Percentiles rank a stretch among this genome's conserved stretches.
These are phyloP conservation scores for Thaleichthys pacificus DNA, from an alignment of 2,797 vertebrate genomes.

Conservation along the genomic window DNA sequence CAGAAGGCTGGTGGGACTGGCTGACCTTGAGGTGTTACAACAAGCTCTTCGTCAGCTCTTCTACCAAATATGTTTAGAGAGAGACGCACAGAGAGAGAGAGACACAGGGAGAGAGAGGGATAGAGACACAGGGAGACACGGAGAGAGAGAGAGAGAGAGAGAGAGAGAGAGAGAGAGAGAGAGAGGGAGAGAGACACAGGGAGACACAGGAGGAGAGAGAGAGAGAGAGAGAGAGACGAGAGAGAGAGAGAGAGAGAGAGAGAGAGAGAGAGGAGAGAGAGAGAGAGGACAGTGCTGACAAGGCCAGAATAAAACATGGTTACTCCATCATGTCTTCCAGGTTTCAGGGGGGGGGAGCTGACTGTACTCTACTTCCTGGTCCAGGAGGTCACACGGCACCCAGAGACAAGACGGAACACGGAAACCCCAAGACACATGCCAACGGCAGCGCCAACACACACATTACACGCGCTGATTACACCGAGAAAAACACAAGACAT, in stretches of 20 bases:
- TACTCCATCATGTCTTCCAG: constrained; percentile 69
- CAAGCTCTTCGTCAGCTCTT: constrained; percentile 77
- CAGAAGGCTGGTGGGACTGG: constrained; percentile 68
- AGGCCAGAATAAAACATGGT: constrained; percentile 62
- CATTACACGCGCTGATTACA: not conserved
- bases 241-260: constrained; percentile 27
- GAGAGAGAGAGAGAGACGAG: constrained; percentile 12
- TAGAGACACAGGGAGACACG: constrained; percentile 24
- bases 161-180: constrained; percentile 21
- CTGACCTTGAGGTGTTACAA: constrained; percentile 80
- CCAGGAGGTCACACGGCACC: too few relatives aligned
- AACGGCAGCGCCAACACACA: not conserved
- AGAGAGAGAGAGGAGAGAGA: not conserved
- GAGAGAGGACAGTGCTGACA: constrained; percentile 59
- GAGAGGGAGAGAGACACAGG: not conserved
- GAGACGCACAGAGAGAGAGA: constrained; percentile 23
- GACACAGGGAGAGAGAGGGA: constrained; percentile 22
- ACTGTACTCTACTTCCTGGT: too few relatives aligned
- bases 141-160: not conserved
- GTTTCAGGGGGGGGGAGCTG: constrained; percentile 46
- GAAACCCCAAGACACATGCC: not conserved
- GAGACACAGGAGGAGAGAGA: constrained; percentile 3
- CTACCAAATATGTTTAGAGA: constrained; percentile 75
- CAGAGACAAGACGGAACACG: not conserved
- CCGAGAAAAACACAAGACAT: not conserved